These are phyloP conservation scores for Drosophila setosimentum DNA, from an alignment of 2,888 invertebrate genomes.

Conservation along the genomic window DNA sequence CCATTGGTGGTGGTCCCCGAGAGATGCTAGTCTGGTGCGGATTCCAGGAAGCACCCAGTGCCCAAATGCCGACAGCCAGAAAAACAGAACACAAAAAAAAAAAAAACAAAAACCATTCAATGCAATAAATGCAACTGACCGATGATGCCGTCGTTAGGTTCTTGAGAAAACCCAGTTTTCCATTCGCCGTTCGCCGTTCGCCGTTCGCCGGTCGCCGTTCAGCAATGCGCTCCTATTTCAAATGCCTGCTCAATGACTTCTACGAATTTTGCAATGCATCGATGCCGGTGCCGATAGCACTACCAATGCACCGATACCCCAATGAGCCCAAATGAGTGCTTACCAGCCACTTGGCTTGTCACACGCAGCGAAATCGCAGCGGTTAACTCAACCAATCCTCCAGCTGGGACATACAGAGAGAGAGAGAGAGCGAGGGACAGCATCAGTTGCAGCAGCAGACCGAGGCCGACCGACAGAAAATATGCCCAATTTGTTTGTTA, in stretches of 20 bases:
- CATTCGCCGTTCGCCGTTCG: background rate
- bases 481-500: slow-evolving; percentile 61
- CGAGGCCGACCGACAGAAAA: slow-evolving; percentile 1
- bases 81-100: background rate
- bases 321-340: slow-evolving; percentile 34
- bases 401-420: background rate
- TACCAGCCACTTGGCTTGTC: slow-evolving; percentile 46
- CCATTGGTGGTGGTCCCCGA: slow-evolving; percentile 40
- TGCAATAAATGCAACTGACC: slow-evolving; percentile 60
- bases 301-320: slow-evolving; percentile 11
- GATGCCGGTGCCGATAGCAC: slow-evolving; percentile 20
- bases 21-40: background rate
- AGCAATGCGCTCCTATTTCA: slow-evolving; percentile 66
- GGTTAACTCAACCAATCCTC: slow-evolving; percentile 21
- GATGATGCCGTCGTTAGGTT: slow-evolving; percentile 27
- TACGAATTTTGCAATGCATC: slow-evolving; percentile 72
- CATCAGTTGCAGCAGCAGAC: slow-evolving; percentile 2
- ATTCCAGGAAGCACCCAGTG: slow-evolving; percentile 40
- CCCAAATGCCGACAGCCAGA: slow-evolving; percentile 4
- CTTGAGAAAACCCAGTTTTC: slow-evolving; percentile 39
- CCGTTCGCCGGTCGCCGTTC: slow-evolving; percentile 2
- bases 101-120: slow-evolving; percentile 23
- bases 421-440: background rate
- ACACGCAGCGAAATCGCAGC: slow-evolving; percentile 43
- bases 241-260: slow-evolving; percentile 70